phyloP scores from a whole-genome alignment of 2,888 invertebrate species.

The Stenoptilia bipunctidactyla region DNA sequence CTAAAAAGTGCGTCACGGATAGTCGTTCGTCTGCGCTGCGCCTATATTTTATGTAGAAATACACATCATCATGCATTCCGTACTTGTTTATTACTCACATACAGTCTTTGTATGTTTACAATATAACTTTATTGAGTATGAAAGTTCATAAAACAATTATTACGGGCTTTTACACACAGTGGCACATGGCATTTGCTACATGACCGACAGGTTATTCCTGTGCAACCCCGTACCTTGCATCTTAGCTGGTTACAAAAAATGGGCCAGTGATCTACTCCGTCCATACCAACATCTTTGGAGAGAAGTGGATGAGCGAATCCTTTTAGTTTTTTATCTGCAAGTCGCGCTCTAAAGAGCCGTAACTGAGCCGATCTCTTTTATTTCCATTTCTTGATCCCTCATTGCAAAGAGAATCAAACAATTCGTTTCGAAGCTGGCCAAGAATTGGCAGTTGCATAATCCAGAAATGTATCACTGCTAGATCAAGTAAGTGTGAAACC shows the following conservation, averaged over 20 bases:
- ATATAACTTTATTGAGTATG: neutral
- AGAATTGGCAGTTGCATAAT: slow-evolving; percentile 10
- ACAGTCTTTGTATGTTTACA: neutral
- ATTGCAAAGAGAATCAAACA: slow-evolving; percentile 12
- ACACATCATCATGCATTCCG: neutral
- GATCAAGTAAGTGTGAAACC: slow-evolving; percentile 1
- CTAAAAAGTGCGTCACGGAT: no score
- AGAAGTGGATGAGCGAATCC: slow-evolving; percentile 11
- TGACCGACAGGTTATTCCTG: slow-evolving; percentile 19
- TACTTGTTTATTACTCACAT: neutral
- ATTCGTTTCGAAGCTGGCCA: slow-evolving; percentile 12
- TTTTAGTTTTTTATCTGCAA: slow-evolving; percentile 11
- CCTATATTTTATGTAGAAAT: neutral
- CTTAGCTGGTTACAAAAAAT: slow-evolving; percentile 19
- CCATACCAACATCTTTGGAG: slow-evolving; percentile 14
- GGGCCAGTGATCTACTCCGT: no score
- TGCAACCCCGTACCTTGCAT: slow-evolving; percentile 11
- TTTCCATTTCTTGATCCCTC: slow-evolving; percentile 6
- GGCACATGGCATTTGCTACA: slow-evolving; percentile 19
- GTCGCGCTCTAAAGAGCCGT: slow-evolving; percentile 2
- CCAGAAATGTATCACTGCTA: no score
- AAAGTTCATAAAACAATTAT: neutral
- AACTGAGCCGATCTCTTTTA: slow-evolving; percentile 8
- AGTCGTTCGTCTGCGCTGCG: no score
- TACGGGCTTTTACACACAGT: neutral